Evolutionary conservation across 2,113 vertebrate genomes (phyloP), one percentile per base, ranked within the genome.

Genomic region (Rattus norvegicus): DNA sequence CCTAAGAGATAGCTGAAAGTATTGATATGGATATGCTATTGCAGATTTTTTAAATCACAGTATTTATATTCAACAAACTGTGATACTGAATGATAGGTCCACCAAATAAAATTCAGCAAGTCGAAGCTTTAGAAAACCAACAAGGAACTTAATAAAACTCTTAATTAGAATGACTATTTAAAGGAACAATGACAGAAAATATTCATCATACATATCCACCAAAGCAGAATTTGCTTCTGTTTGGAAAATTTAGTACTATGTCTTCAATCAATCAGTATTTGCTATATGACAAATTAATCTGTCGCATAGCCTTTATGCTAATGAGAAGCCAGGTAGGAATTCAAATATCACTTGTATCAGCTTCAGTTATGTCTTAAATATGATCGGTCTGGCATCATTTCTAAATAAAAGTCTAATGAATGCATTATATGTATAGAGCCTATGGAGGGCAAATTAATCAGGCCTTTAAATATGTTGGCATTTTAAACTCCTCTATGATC

Each of bases 181-280:
- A 49, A 86, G 6, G 43, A 12, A 77, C 5, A 70, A 11, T 61
- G 73, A 77, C 16, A 70, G 61, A 61, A 83, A 39, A 59, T 47
- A 7, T 65, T 65, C 65, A 67, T 90, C 59, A 26, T n/a, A 17
- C 24, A 47, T 90, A 33, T 39, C 26, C 80, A 85, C 14, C 19
- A 85, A 14, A 39, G 5, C 33, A 87, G 87, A 94, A 93, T 95
- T 97, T 96, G 9, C 92, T 95, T 92, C 96, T 94, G 92, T 96
- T 97, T 98, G 97, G 93, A 98, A 98, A 86, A 94, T 93, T 85
- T 86, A n/a, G 49, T 80, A 94, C 0, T 77, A 5, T 96, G 61
- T 95, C 81, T 98, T 96, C 88, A 90, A 77, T 96, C 88, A 90
- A 77, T 83, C 93, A 85, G 14, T 13, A 96, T 92, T 95, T 92